phyloP scores from a whole-genome alignment of 2,797 vertebrate genomes.

The Lithobates pipiens region DNA sequence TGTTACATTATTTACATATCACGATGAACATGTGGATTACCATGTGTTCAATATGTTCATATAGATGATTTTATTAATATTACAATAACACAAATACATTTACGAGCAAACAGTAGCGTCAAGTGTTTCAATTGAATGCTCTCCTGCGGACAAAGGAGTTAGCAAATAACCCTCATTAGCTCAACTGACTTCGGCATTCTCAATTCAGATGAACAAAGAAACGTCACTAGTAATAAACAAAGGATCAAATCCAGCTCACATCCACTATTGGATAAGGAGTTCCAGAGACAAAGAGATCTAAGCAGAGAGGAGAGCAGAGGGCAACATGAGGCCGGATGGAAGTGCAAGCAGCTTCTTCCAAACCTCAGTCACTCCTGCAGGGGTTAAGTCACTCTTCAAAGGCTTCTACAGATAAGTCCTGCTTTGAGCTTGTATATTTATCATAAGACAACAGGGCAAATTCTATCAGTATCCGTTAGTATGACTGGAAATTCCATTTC shows the following conservation, averaged over 20 bases:
- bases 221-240: conserved; percentile 47
- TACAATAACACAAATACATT: background rate
- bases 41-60: background rate
- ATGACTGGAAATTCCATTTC: conserved; percentile 62
- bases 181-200: conserved; percentile 45
- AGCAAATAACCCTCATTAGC: conserved; percentile 27
- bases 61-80: background rate
- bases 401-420: conserved; percentile 64
- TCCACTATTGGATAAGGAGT: conserved; percentile 58
- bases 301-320: conserved; percentile 58
- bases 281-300: conserved; percentile 63
- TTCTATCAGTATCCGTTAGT: conserved; percentile 62
- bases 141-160: conserved; percentile 13
- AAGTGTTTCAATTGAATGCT: background rate
- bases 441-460: conserved; percentile 65
- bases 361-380: conserved; percentile 57
- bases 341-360: conserved; percentile 61
- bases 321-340: conserved; percentile 61
- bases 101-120: background rate
- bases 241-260: conserved; percentile 58
- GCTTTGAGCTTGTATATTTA: conserved; percentile 64
- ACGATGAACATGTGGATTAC: too few relatives aligned
- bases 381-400: conserved; percentile 64
- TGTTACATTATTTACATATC: too few relatives aligned
- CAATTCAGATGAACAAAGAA: conserved; percentile 47